Evolutionary conservation across 2,888 invertebrate genomes (phyloP).

Genomic region (Phyto melanocephala): DNA sequence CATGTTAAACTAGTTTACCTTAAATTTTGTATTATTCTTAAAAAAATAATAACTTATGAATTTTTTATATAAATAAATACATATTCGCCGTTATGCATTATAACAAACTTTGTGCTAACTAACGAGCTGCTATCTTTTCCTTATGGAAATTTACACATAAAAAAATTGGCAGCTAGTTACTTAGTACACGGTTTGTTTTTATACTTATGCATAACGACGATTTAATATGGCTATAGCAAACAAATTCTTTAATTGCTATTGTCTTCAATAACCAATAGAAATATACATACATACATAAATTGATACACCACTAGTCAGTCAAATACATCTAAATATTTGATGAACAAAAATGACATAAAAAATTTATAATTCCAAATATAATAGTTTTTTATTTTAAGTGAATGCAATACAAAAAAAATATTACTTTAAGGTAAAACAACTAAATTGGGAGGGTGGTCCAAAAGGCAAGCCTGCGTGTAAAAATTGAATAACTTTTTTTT

Average conservation of each 20-base stretch:
- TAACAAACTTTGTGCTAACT: no score
- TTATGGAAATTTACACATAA: no score
- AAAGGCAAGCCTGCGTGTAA: no score
- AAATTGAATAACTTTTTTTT: no score
- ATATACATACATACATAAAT: constrained; percentile 13
- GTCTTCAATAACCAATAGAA: constrained; percentile 8
- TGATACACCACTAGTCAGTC: constrained; percentile 58
- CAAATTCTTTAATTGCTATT: constrained; percentile 21
- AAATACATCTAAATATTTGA: constrained; percentile 47
- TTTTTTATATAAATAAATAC: constrained; percentile 28
- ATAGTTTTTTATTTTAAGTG: constrained; percentile 59
- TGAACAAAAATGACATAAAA: constrained; percentile 17
- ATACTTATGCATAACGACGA: no score
- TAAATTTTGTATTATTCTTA: constrained; percentile 14
- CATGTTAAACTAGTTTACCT: constrained; percentile 29
- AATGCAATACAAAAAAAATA: constrained; percentile 26
- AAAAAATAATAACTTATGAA: constrained; percentile 19
- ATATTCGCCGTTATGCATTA: no score
- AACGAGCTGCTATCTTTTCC: no score
- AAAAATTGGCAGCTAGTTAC: no score
- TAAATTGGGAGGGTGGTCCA: no score
- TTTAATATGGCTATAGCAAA: no score
- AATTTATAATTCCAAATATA: constrained; percentile 61
- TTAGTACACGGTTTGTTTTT: no score
- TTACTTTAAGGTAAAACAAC: constrained; percentile 28